Conservation (phyloP, 2,797 vertebrate genomes). For the Eulemur rubriventer region DNA sequence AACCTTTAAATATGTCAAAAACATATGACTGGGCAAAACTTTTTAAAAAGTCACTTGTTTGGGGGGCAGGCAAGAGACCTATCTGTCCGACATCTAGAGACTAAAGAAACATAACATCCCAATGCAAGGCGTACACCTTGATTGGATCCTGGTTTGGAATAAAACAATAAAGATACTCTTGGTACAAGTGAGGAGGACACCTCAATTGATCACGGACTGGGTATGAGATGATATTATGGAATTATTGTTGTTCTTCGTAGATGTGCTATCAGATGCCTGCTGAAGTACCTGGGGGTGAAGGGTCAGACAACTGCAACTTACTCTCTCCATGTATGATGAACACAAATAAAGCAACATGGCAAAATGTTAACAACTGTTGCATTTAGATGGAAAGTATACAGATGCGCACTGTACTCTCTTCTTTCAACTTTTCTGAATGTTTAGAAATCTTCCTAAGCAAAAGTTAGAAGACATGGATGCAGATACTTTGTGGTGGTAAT, state of each 20-base stretch:
- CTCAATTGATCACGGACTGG: not conserved
- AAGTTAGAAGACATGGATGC: not conserved
- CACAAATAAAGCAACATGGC: not conserved
- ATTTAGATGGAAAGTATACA: not conserved
- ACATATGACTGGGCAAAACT: not conserved
- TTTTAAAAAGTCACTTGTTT: not conserved
- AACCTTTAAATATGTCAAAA: not conserved
- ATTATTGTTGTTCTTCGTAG: not conserved
- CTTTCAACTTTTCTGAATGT: not conserved
- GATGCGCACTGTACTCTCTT: not conserved
- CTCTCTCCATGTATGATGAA: not conserved
- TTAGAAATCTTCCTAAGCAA: not conserved
- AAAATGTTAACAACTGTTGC: not conserved
- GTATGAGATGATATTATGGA: rapidly evolving
- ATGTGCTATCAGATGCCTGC: not conserved
- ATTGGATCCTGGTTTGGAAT: not conserved
- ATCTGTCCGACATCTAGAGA: not conserved
- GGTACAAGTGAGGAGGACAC: not conserved
- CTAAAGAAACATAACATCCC: not conserved
- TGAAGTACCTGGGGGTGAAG: not conserved
- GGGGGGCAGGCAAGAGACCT: not conserved
- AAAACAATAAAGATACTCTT: not conserved
- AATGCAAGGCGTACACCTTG: not conserved
- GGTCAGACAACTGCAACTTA: not conserved
- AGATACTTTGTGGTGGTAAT: too few relatives aligned